Conservation (phyloP, 2,888 invertebrate genomes). For the Drosophila nr. fundita region DNA sequence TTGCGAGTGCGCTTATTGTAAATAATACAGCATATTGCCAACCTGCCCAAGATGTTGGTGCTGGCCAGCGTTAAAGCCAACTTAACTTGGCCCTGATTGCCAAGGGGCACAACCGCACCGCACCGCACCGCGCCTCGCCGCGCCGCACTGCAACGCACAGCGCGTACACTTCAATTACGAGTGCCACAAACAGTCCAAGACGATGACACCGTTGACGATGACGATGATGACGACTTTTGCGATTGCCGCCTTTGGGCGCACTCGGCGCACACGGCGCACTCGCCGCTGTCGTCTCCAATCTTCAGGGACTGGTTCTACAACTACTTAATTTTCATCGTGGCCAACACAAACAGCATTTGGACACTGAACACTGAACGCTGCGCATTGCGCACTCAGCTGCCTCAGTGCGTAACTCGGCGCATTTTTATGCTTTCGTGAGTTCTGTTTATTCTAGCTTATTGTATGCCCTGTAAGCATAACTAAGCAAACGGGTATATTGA, state of each 20-base stretch:
- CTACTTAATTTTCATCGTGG: constrained; percentile 72
- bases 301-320: constrained; percentile 73
- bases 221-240: constrained; percentile 25
- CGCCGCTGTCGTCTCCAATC: constrained; percentile 55
- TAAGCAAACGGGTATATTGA: neutral
- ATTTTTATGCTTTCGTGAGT: constrained; percentile 62
- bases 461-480: constrained; percentile 22
- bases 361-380: constrained; percentile 8
- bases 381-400: constrained; percentile 40
- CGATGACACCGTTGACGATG: constrained; percentile 26
- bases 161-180: constrained; percentile 77
- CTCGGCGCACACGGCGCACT: constrained; percentile 5
- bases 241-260: constrained; percentile 44
- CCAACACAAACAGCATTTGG: constrained; percentile 15
- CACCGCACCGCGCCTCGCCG: neutral
- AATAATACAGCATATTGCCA: constrained; percentile 73
- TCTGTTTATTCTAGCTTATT: constrained; percentile 33
- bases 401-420: constrained; percentile 45
- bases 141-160: constrained; percentile 11
- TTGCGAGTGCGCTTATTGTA: constrained; percentile 54
- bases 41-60: constrained; percentile 48
- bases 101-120: constrained; percentile 38
- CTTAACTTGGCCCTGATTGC: constrained; percentile 53
- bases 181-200: constrained; percentile 41
- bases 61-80: constrained; percentile 32